Evolutionary conservation across 2,797 vertebrate genomes (phyloP), one percentile per base, ranked within the genome.

Genomic region (Schizopygopsis pylzovi): DNA sequence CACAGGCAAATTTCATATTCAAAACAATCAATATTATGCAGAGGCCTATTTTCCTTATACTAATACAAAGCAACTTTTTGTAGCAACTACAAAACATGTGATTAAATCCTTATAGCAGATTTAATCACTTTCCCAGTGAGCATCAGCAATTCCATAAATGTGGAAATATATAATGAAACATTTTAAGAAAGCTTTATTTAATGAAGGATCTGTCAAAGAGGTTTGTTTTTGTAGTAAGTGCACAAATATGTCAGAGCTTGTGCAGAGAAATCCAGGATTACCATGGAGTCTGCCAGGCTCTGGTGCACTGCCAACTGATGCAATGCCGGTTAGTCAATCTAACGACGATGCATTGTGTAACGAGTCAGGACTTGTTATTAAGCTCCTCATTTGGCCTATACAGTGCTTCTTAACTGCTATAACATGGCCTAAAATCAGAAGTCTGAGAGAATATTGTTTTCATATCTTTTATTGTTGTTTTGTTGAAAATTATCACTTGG

Each of bases 201-300:
- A 15, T 65, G 12, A 75, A 15, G 41, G 13, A 15, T 61, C 1
- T 49, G 18, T 61, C n/a, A 28, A 37, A 37, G 15, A 18, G 28
- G n/a, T 65, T 63, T 63, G 22, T 15, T 45, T 81, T 71, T 61
- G 11, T 63, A 43, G 54, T 5, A 75, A 63, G 41, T 25, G 15
- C 7, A 25, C 71, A 47, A 49, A 22, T 70, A 73, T 83, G 56
- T 59, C 28, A 41, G 11, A 76, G 70, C 65, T 79, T 86, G 47
- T 86, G 81, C 39, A 10, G 54, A 79, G 79, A 82, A 86, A 86
- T 86, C 82, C 61, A 73, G 85, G 87, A 88, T 83, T 86, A 86
- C 4, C 5, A 12, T 79, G 37, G 65, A 67, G 79, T 73, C 82
- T 82, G 73, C 37, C n/a, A 9, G 63, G 43, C 76, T 56, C 56